phyloP scores from a whole-genome alignment of 30 jellyfish, hydroid and myxozoan species.

The Turritopsis rubra region DNA sequence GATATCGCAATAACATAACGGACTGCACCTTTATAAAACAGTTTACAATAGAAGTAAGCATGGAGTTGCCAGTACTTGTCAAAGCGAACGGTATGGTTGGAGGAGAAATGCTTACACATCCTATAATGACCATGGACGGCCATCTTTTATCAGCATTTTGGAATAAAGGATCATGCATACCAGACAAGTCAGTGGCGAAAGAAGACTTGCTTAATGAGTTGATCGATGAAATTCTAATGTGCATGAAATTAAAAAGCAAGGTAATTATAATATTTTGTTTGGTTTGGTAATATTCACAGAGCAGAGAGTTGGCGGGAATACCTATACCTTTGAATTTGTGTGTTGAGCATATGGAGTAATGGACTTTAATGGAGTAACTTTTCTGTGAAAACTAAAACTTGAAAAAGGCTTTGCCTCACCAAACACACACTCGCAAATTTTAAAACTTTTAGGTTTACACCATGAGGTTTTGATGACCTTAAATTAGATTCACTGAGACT shows the following conservation, averaged over 20 bases:
- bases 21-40: background rate
- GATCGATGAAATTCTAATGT: slow-evolving; percentile 16
- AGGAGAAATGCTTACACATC: background rate
- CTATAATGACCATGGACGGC: slow-evolving; percentile 31
- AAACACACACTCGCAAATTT: too few relatives aligned
- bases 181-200: slow-evolving; percentile 23
- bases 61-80: slow-evolving; percentile 19
- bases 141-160: slow-evolving; percentile 23
- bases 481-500: too few relatives aligned
- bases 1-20: background rate
- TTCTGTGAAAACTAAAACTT: too few relatives aligned
- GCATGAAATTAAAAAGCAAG: slow-evolving; percentile 1
- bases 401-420: too few relatives aligned
- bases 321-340: too few relatives aligned
- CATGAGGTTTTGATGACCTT: too few relatives aligned
- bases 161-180: slow-evolving; percentile 29
- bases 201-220: slow-evolving; percentile 22
- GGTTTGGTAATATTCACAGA: background rate
- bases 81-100: slow-evolving; percentile 8
- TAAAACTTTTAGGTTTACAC: too few relatives aligned
- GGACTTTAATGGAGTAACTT: too few relatives aligned
- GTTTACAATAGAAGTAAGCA: background rate
- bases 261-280: background rate
- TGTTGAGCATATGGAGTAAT: too few relatives aligned
- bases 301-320: background rate